Conservation (phyloP, 2,113 vertebrate species). For the Isurus oxyrinchus region DNA sequence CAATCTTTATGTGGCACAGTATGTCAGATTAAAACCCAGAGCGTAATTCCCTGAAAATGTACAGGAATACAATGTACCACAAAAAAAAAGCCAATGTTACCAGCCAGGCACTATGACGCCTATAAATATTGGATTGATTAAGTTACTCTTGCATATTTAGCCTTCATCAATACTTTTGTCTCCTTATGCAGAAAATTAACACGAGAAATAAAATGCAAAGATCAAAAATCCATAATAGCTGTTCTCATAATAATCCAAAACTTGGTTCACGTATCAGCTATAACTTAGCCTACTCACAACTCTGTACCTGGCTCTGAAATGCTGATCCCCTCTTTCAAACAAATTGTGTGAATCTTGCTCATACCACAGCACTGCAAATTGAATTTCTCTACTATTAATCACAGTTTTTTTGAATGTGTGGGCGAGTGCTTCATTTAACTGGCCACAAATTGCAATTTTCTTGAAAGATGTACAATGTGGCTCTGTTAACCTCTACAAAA, state of each 20-base stretch:
- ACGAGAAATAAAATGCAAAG: not conserved
- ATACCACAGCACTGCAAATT: not conserved
- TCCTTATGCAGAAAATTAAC: constrained; percentile 14
- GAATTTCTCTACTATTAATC: not conserved
- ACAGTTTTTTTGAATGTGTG: not conserved
- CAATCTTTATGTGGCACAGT: not conserved
- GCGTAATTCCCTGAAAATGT: not conserved
- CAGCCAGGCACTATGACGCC: not conserved
- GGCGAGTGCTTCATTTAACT: not conserved
- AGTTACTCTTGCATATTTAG: not conserved
- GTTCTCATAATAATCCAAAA: not conserved
- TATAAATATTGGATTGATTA: not conserved
- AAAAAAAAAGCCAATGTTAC: not conserved
- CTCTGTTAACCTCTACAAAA: not conserved
- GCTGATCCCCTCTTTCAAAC: not conserved
- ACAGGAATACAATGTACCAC: not conserved
- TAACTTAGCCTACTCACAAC: too few species aligned
- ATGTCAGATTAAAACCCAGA: not conserved
- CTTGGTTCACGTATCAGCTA: not conserved
- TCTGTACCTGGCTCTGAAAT: not conserved
- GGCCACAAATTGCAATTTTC: not conserved
- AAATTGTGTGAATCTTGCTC: not conserved
- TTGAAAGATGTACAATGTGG: not conserved
- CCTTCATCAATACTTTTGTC: constrained; percentile 26
- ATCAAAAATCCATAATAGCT: constrained; percentile 28